Base-by-base conservation (phyloP, 1,140 invertebrate species). In the Lethrus apterus region DNA sequence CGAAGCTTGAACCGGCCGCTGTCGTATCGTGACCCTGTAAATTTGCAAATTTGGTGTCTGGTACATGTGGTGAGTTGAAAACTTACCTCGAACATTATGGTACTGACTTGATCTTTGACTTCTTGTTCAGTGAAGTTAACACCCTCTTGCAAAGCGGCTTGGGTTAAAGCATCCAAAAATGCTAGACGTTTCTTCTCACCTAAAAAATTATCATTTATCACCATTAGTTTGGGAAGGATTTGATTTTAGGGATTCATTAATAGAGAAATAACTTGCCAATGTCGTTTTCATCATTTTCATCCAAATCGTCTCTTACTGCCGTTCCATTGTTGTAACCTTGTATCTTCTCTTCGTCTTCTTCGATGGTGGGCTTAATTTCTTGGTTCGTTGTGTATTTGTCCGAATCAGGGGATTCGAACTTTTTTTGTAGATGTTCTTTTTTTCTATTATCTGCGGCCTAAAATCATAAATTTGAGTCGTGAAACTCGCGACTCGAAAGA, bases 31-130 rank as follows among this genome's bases (percentile, higher is more conserved):
- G 58, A 32, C 58, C 58, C 54, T 58, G 31, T 38, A 56, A 55
- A 7, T 4, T 26, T 10, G 3, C 4, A 13, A 42, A 7, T 7
- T 26, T 26, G n/a, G n/a, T n/a, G n/a, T n/a, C n/a, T n/a, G n/a
- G n/a, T n/a, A n/a, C n/a, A n/a, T 7, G n/a, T n/a, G n/a, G 24
- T 7, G n/a, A 26, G 24, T 7, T 7, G n/a, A n/a, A 26, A 19
- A 44, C 54, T 76, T 41, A 80, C 80, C 64, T 75, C 76, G 57
- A 80, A 76, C 65, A 77, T 72, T 52, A 80, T 77, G 0, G 77
- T 79, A 29, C 75, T 72, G 0, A 77, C 72, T 64, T 77, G 71
- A 52, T 77, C 72, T 35, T 66, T 59, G 23, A 84, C 78, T 50
- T 82, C 78, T 26, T 69, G 59, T 52, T 79, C 66, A 0, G 70